Evolutionary conservation across 2,888 invertebrate species (phyloP).

Genomic region (Anticlea derivata): DNA sequence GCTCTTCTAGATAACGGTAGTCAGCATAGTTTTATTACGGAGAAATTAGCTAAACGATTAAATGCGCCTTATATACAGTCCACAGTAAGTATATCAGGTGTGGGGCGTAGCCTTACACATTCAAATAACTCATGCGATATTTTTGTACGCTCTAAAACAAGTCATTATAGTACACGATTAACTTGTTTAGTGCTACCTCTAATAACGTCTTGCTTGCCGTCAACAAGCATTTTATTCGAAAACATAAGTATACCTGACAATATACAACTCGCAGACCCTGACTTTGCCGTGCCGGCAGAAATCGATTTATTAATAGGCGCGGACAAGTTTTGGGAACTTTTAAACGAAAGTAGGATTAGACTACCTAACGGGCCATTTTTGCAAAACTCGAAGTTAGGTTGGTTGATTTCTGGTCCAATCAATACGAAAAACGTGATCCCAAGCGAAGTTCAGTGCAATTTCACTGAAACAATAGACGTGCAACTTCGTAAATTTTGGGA

Average conservation of each 20-base stretch:
- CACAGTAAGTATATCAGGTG: slow-evolving; percentile 32
- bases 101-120: slow-evolving; percentile 31
- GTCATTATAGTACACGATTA: slow-evolving; percentile 21
- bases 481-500: slow-evolving; percentile 4
- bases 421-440: background rate
- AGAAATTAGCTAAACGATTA: too few relatives aligned
- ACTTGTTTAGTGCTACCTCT: slow-evolving; percentile 31
- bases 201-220: background rate
- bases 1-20: too few relatives aligned
- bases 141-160: slow-evolving; percentile 2
- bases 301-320: slow-evolving; percentile 4
- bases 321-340: slow-evolving; percentile 5
- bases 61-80: too few relatives aligned
- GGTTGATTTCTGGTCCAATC: slow-evolving; percentile 8
- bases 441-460: background rate
- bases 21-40: too few relatives aligned
- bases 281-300: background rate
- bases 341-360: slow-evolving; percentile 1
- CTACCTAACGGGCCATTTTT: slow-evolving; percentile 1
- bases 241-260: background rate
- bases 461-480: background rate
- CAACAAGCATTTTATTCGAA: background rate
- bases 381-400: slow-evolving; percentile 4
- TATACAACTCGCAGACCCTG: slow-evolving; percentile 1
- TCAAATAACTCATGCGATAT: slow-evolving; percentile 29